phyloP scores from a whole-genome alignment of 1,140 invertebrate species.

The Drosophila repletoides region DNA sequence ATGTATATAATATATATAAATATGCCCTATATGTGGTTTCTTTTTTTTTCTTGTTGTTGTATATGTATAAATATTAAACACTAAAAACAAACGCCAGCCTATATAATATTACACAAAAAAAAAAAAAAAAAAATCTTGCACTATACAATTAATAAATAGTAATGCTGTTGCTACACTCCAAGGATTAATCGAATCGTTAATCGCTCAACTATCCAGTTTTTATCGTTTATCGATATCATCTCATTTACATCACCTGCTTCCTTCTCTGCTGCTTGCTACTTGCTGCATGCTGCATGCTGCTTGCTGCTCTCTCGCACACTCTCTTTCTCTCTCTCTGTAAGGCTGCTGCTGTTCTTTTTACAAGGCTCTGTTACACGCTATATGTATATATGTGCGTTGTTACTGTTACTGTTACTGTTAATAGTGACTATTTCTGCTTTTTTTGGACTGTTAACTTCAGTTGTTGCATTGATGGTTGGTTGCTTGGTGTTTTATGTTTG shows the following conservation, averaged over 20 bases:
- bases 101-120: too few species aligned
- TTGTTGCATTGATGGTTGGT: constrained; percentile 27
- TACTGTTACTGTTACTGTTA: constrained; percentile 16
- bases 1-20: constrained; percentile 66
- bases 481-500: constrained; percentile 28
- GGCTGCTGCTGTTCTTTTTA: constrained; percentile 29
- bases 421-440: neutral
- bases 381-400: constrained; percentile 10
- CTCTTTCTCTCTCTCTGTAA: constrained; percentile 13
- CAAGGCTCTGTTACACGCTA: constrained; percentile 24
- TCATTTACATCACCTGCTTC: too few species aligned
- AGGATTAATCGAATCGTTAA: constrained; percentile 42
- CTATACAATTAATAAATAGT: constrained; percentile 75
- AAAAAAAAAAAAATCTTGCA: constrained; percentile 49
- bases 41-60: constrained; percentile 35
- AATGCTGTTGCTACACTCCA: constrained; percentile 71
- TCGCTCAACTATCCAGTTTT: neutral
- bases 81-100: constrained; percentile 68
- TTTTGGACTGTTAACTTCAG: constrained; percentile 44
- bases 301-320: neutral
- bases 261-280: too few species aligned
- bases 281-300: too few species aligned
- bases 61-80: constrained; percentile 77
- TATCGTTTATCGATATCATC: constrained; percentile 6
- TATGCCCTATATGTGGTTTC: constrained; percentile 58